Evolutionary conservation across 2,113 vertebrate genomes (phyloP).

Genomic region (Astur gentilis): DNA sequence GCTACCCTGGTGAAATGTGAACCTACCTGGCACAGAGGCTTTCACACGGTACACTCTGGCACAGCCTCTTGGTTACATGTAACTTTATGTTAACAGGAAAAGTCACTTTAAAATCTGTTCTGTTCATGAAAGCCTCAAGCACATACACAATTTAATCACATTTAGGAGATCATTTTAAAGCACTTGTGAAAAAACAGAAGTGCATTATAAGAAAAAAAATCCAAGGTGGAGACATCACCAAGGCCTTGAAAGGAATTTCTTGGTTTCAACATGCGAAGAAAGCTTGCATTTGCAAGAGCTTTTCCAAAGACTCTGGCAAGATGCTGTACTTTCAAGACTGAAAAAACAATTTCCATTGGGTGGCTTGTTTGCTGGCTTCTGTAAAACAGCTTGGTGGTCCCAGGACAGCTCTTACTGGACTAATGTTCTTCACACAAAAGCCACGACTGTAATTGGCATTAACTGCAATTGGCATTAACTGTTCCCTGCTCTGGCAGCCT

Average conservation of each 20-base stretch:
- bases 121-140: conserved; percentile 56
- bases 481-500: background rate
- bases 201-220: background rate
- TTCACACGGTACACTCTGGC: background rate
- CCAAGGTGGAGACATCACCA: conserved; percentile 54
- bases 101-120: conserved; percentile 61
- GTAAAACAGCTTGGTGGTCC: background rate
- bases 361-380: background rate
- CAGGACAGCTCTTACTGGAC: background rate
- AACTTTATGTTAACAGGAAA: conserved; percentile 70
- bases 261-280: conserved; percentile 22
- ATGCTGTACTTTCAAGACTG: conserved; percentile 20
- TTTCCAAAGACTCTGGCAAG: conserved; percentile 44
- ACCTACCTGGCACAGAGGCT: conserved; percentile 6
- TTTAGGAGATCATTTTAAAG: conserved; percentile 55
- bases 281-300: conserved; percentile 34
- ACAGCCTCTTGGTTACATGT: conserved; percentile 23
- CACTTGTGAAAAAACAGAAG: conserved; percentile 46
- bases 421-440: conserved; percentile 32
- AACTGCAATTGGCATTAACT: conserved; percentile 29
- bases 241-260: conserved; percentile 38
- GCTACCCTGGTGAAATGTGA: background rate
- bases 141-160: conserved; percentile 26
- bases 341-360: background rate
- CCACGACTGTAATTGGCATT: background rate